A percentile compares a stretch with the other conserved stretches of the same genome.
phyloP scores from a whole-genome alignment of 2,113 vertebrate genomes.

The Cranoglanis bouderius region DNA sequence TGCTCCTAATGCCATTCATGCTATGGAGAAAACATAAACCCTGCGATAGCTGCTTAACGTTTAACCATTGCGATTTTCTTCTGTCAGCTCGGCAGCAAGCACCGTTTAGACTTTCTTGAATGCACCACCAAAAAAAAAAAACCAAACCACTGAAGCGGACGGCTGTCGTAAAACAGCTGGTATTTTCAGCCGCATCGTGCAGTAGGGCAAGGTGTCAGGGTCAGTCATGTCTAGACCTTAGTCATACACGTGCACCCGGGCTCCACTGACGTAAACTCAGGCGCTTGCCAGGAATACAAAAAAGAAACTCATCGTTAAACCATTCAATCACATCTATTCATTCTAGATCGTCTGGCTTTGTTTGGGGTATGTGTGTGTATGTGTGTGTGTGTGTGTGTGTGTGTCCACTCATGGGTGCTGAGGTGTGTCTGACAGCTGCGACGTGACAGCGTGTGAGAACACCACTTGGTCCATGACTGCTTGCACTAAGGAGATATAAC shows the following conservation, averaged over 20 bases:
- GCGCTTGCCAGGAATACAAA: conserved; percentile 46
- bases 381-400: conserved; percentile 13
- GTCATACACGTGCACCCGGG: conserved; percentile 36
- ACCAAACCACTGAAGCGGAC: conserved; percentile 44
- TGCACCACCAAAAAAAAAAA: conserved; percentile 62
- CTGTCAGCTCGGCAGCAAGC: conserved; percentile 19
- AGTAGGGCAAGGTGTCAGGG: conserved; percentile 53
- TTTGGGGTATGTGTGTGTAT: conserved; percentile 26
- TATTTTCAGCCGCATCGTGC: conserved; percentile 47
- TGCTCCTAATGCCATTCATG: conserved; percentile 70
- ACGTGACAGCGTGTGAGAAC: conserved; percentile 7
- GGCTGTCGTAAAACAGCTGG: conserved; percentile 38
- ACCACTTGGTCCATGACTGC: conserved; percentile 42
- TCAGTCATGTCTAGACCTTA: conserved; percentile 66
- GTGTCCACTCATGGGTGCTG: conserved; percentile 19
- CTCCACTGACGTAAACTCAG: conserved; percentile 45
- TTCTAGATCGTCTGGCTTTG: conserved; percentile 45
- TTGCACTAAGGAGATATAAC: neutral
- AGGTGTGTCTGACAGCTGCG: conserved; percentile 34
- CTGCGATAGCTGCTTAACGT: neutral
- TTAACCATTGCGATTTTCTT: neutral
- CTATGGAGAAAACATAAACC: conserved; percentile 56
- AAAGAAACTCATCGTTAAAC: conserved; percentile 57
- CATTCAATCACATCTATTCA: conserved; percentile 49
- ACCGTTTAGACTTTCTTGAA: conserved; percentile 60